phyloP scores from a whole-genome alignment of 2,113 vertebrate genomes.

The Sorex araneus region DNA sequence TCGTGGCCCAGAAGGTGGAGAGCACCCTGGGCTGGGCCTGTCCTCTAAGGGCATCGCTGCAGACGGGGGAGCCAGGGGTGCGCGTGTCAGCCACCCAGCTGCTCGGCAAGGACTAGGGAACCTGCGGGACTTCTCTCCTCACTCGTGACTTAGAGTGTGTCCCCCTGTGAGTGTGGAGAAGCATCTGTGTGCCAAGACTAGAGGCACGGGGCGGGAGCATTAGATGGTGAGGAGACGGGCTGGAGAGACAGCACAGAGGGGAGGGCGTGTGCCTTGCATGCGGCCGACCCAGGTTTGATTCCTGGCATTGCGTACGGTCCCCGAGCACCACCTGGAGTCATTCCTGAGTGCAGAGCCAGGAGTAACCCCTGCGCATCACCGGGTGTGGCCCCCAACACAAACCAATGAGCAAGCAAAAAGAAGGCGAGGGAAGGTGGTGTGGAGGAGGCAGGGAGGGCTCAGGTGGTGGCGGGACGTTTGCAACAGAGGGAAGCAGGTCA shows the following conservation, averaged over 20 bases:
- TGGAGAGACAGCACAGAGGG: background rate
- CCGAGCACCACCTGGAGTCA: too few relatives aligned
- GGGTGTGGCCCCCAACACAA: too few relatives aligned
- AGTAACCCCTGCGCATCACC: too few relatives aligned
- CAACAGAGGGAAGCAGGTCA: too few relatives aligned
- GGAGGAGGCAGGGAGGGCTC: background rate
- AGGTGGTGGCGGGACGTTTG: background rate
- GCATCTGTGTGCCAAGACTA: background rate
- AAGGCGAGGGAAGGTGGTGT: too few relatives aligned
- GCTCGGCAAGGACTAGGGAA: background rate
- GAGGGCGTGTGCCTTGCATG: too few relatives aligned
- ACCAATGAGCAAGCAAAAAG: too few relatives aligned
- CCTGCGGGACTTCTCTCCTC: background rate
- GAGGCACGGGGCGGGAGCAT: background rate
- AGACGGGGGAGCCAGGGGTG: background rate
- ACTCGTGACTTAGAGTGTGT: slow-evolving; percentile 7
- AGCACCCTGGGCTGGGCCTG: background rate
- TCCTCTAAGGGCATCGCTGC: background rate
- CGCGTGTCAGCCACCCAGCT: background rate
- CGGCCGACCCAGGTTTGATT: too few relatives aligned
- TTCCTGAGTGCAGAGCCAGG: too few relatives aligned
- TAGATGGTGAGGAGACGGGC: background rate
- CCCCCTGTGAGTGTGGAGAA: background rate
- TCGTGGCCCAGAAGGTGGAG: too few relatives aligned
- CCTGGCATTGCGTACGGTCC: too few relatives aligned